These are phyloP conservation scores for Tupaia tana DNA, from an alignment of 2,113 vertebrate species.

Conservation along the genomic window DNA sequence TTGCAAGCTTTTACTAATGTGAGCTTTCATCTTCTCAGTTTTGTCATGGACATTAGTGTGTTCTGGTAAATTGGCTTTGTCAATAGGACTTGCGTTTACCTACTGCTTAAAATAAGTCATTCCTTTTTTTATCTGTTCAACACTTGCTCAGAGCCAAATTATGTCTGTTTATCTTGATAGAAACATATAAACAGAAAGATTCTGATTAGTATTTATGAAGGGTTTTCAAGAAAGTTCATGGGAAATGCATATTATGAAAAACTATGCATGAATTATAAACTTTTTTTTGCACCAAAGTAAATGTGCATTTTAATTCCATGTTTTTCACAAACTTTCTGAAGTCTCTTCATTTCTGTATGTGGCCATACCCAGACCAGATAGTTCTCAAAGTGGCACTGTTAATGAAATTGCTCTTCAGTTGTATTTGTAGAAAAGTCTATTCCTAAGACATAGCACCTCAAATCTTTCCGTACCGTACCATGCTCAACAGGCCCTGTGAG, in stretches of 20 bases:
- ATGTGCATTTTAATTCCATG: too few species aligned
- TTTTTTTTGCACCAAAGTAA: too few species aligned
- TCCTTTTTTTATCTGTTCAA: slow-evolving; percentile 1
- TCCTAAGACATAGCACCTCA: neutral
- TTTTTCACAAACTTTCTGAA: too few species aligned
- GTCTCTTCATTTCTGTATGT: neutral
- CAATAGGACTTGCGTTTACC: neutral
- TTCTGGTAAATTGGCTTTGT: neutral
- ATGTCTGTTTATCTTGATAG: slow-evolving; percentile 47
- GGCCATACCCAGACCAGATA: neutral
- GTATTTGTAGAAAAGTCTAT: neutral
- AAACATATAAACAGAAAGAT: slow-evolving; percentile 45
- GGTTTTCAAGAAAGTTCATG: too few species aligned
- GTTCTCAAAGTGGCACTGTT: neutral
- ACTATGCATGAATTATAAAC: too few species aligned
- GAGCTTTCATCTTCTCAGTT: neutral
- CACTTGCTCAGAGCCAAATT: slow-evolving; percentile 8
- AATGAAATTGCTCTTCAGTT: neutral
- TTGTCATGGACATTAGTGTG: neutral
- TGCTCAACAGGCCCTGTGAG: neutral
- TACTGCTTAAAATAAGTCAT: neutral
- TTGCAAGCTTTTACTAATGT: neutral
- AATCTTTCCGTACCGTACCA: neutral
- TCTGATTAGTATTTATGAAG: slow-evolving; percentile 38
- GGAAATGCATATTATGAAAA: too few species aligned